Conservation (phyloP, 2,797 vertebrate genomes). For the Peromyscus eremicus region DNA sequence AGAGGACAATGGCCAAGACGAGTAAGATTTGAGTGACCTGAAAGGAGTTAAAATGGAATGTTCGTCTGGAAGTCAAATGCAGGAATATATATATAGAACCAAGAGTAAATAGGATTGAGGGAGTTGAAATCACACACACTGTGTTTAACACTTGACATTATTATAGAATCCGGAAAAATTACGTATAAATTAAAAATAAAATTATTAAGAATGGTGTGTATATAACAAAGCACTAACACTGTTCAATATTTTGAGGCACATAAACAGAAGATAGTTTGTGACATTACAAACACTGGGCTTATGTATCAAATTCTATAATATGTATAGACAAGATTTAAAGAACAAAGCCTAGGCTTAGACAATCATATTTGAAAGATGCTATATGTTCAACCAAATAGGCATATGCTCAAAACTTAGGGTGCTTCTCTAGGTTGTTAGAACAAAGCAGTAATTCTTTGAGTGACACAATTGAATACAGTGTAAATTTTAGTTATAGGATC, state of each 20-base stretch:
- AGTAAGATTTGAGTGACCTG: neutral
- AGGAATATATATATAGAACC: neutral
- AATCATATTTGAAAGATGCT: neutral
- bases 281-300: neutral
- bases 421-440: neutral
- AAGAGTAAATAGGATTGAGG: neutral
- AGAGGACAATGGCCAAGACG: neutral
- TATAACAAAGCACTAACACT: neutral
- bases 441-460: neutral
- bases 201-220: neutral
- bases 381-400: neutral
- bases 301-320: neutral
- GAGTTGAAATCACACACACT: neutral
- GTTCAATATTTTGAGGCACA: neutral
- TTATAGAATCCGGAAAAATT: neutral
- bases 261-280: neutral
- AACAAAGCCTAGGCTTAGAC: neutral
- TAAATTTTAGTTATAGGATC: neutral
- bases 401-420: neutral
- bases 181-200: neutral
- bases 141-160: neutral
- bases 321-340: neutral
- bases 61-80: neutral
- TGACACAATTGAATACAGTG: neutral
- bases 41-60: neutral